These are phyloP conservation scores for Porites evermanni DNA, from an alignment of 92 coral and sea anemone species.

Conservation along the genomic window DNA sequence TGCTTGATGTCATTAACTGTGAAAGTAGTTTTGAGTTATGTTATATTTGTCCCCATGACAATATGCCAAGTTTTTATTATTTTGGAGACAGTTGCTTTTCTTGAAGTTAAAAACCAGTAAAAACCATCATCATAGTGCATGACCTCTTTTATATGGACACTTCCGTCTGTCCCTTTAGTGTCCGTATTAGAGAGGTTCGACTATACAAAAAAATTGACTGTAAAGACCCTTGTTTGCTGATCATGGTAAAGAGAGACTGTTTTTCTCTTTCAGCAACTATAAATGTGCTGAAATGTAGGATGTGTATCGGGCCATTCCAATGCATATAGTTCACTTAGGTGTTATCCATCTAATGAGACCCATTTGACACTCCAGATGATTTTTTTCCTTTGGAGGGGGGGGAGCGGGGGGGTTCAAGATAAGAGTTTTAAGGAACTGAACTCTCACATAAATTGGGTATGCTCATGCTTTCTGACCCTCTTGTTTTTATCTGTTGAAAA, in stretches of 20 bases:
- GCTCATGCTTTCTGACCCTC: too few relatives aligned
- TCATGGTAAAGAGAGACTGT: conserved; percentile 24
- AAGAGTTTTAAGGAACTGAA: conserved; percentile 3
- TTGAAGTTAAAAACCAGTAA: conserved; percentile 21
- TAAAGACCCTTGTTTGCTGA: conserved; percentile 26
- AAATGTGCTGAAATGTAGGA: conserved; percentile 12
- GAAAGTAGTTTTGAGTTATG: conserved; percentile 17
- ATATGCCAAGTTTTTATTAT: conserved; percentile 19
- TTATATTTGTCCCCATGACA: conserved; percentile 25
- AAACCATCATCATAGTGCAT: too few relatives aligned
- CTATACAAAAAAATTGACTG: too few relatives aligned
- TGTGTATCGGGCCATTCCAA: conserved; percentile 23
- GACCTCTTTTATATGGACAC: too few relatives aligned
- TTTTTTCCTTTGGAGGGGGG: background rate
- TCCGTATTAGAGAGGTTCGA: too few relatives aligned
- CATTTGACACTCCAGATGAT: conserved; percentile 12
- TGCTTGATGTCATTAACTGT: conserved; percentile 28
- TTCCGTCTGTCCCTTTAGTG: too few relatives aligned
- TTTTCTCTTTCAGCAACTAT: conserved; percentile 25
- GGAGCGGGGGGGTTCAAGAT: background rate
- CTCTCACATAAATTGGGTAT: too few relatives aligned
- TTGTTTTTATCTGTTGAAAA: too few relatives aligned
- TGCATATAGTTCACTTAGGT: conserved; percentile 15
- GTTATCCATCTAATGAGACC: conserved; percentile 15
- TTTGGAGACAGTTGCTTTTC: conserved; percentile 21